Percentiles rank a stretch among this genome's conserved stretches.
phyloP scores from a whole-genome alignment of 2,113 vertebrate species.

The Hemicordylus capensis region DNA sequence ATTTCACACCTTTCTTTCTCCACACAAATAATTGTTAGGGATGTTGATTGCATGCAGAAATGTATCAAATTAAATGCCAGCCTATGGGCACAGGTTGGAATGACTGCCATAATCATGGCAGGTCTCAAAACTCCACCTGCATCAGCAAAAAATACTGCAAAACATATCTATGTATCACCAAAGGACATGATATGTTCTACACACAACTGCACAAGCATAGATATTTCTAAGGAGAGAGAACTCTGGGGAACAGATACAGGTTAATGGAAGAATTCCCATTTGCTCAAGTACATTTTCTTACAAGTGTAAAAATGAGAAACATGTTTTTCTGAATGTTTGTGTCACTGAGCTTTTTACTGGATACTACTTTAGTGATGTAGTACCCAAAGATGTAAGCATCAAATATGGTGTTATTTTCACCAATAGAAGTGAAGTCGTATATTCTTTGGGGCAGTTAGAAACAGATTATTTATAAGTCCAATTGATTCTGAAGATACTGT shows the following conservation, averaged over 20 bases:
- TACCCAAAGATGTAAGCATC: constrained; percentile 18
- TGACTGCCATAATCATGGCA: not conserved
- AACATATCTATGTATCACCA: not conserved
- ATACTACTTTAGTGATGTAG: not conserved
- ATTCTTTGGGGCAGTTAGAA: not conserved
- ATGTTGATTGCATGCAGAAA: not conserved
- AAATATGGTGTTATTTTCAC: not conserved
- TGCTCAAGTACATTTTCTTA: not conserved
- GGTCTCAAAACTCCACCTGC: not conserved
- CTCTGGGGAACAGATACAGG: not conserved
- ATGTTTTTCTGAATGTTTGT: not conserved
- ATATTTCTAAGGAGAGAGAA: not conserved
- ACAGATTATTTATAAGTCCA: not conserved
- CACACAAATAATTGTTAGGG: not conserved
- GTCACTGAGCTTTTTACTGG: constrained; percentile 3
- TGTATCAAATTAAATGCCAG: not conserved
- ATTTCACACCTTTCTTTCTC: not conserved
- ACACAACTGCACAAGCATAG: not conserved
- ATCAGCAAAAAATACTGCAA: no score
- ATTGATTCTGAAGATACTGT: not conserved
- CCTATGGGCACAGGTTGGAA: not conserved
- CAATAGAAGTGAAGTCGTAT: not conserved
- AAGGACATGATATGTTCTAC: not conserved
- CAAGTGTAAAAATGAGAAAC: not conserved
- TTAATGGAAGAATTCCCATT: not conserved